Evolutionary conservation across 2,888 invertebrate genomes (phyloP).

Genomic region (Siphonodentalium dalli): DNA sequence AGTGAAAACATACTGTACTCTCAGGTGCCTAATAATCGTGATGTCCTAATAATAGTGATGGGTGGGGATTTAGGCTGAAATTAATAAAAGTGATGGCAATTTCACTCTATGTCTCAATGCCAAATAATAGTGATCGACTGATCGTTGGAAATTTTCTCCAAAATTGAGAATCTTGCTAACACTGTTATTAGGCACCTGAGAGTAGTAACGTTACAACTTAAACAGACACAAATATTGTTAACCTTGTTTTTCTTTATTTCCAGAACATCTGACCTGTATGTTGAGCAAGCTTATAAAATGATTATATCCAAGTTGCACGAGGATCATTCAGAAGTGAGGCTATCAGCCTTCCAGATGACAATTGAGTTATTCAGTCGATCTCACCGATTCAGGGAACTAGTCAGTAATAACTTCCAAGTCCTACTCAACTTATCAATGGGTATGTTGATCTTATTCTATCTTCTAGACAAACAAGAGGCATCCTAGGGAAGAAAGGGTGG

Average conservation of each 20-base stretch:
- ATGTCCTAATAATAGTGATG: no score
- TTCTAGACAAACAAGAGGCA: no score
- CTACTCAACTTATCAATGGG: conserved; percentile 68
- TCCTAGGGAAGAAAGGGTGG: no score
- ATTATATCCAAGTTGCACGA: conserved; percentile 66
- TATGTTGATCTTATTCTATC: conserved; percentile 29
- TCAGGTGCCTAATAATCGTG: not conserved
- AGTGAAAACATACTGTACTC: not conserved
- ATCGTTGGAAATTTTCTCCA: no score
- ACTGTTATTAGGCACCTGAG: no score
- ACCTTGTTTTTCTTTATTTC: conserved; percentile 14
- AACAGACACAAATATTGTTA: no score
- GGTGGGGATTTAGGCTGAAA: no score
- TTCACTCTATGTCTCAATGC: no score
- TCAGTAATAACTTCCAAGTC: conserved; percentile 65
- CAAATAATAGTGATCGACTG: no score
- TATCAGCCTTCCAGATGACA: conserved; percentile 68
- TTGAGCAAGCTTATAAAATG: conserved; percentile 65
- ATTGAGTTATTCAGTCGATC: conserved; percentile 69
- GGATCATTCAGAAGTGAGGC: conserved; percentile 69
- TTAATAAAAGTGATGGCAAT: no score
- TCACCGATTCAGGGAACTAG: conserved; percentile 67
- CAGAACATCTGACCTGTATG: conserved; percentile 65
- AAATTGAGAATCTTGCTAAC: no score
- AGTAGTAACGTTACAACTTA: no score